Conservation (phyloP, 30 jellyfish, hydroid and myxozoan species). For the Turritopsis rubra region DNA sequence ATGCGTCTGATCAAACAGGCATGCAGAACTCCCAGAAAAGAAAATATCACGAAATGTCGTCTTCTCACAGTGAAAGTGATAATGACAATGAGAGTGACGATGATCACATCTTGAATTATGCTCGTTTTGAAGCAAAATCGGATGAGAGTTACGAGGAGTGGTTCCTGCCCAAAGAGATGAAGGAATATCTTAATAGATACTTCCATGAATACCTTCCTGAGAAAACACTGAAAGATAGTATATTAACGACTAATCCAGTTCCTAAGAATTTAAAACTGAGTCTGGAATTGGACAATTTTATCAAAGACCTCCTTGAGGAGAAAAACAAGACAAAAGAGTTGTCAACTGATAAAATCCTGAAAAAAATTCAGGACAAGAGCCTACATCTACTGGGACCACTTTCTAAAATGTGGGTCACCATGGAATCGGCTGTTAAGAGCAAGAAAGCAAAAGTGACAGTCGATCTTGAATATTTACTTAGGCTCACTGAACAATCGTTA, state of each 20-base stretch:
- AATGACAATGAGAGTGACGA: too few relatives aligned
- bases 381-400: neutral
- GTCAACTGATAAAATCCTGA: neutral
- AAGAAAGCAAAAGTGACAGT: neutral
- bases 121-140: too few relatives aligned
- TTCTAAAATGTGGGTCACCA: conserved; percentile 8
- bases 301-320: conserved; percentile 3
- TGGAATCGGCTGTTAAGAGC: neutral
- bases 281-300: neutral
- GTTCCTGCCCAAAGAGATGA: too few relatives aligned
- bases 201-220: neutral
- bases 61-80: too few relatives aligned
- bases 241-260: neutral
- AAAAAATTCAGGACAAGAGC: neutral
- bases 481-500: neutral
- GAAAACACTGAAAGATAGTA: neutral
- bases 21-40: too few relatives aligned
- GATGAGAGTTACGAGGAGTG: too few relatives aligned
- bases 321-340: neutral
- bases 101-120: too few relatives aligned
- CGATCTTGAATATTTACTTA: neutral
- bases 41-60: too few relatives aligned
- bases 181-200: too few relatives aligned
- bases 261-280: neutral
- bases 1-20: too few relatives aligned